These are phyloP conservation scores for Takifugu bimaculatus DNA, from an alignment of 2,113 vertebrate species.

Conservation along the genomic window DNA sequence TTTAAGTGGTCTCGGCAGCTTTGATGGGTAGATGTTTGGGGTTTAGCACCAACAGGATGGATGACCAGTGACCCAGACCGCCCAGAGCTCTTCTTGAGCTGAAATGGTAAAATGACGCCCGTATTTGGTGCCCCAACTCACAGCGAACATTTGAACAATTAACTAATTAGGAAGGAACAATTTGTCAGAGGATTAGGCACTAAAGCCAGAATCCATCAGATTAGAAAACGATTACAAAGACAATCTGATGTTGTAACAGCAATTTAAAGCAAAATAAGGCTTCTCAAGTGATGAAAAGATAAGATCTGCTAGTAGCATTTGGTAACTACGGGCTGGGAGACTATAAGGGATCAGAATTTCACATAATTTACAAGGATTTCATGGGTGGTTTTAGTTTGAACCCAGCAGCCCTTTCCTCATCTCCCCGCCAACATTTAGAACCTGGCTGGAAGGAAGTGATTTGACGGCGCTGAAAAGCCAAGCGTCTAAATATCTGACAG, in stretches of 20 bases:
- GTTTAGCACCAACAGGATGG: constrained; percentile 29
- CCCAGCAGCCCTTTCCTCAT: constrained; percentile 12
- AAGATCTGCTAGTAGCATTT: neutral
- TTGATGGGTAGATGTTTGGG: constrained; percentile 26
- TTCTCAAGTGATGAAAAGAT: constrained; percentile 1
- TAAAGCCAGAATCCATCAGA: constrained; percentile 59
- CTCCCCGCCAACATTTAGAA: constrained; percentile 42
- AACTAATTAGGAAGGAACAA: constrained; percentile 63
- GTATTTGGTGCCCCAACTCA: constrained; percentile 52
- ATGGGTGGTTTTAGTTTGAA: constrained; percentile 48
- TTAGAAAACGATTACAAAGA: constrained; percentile 55
- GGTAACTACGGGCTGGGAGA: neutral
- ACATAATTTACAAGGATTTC: constrained; percentile 23
- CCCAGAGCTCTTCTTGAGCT: constrained; percentile 26
- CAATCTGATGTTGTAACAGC: constrained; percentile 41
- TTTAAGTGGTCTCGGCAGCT: constrained; percentile 21
- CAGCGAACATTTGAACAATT: constrained; percentile 65
- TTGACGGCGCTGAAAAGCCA: constrained; percentile 53
- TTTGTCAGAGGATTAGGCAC: constrained; percentile 40
- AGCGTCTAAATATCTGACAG: constrained; percentile 51
- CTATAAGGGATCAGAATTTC: neutral
- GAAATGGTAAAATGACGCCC: constrained; percentile 16
- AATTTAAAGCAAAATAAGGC: constrained; percentile 51
- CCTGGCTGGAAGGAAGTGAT: constrained; percentile 54
- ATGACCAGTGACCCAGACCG: constrained; percentile 20